A percentile compares a stretch with the other conserved stretches of the same genome.
Conservation (phyloP, 2,797 vertebrate genomes). For the Podarcis lilfordi region DNA sequence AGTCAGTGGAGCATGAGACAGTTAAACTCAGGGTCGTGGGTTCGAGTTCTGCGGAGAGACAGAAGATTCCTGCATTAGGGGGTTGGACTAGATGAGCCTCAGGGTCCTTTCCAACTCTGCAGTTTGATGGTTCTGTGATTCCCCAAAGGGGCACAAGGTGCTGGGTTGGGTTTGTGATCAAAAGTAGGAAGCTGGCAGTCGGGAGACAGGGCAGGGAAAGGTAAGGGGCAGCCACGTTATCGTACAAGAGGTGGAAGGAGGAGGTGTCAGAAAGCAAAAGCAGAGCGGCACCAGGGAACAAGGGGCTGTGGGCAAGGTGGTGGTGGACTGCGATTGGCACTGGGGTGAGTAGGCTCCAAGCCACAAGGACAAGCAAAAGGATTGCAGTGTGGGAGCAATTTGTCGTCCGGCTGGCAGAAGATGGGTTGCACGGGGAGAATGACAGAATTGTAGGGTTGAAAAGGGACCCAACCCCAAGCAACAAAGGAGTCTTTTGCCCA, state of each 20-base stretch:
- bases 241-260: neutral
- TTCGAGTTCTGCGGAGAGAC: too few species aligned
- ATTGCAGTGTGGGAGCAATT: neutral
- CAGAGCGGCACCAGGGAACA: neutral
- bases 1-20: too few species aligned
- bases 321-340: neutral
- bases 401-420: neutral
- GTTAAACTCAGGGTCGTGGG: too few species aligned
- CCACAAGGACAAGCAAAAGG: neutral
- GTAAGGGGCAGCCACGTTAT: neutral
- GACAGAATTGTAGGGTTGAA: too few species aligned
- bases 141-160: neutral
- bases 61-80: too few species aligned
- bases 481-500: too few species aligned
- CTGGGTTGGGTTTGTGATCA: neutral
- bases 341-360: neutral
- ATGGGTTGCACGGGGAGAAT: neutral
- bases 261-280: neutral
- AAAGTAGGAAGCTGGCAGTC: neutral
- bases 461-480: too few species aligned
- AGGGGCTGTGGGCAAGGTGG: neutral
- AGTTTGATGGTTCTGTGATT: too few species aligned
- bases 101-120: neutral
- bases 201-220: neutral
- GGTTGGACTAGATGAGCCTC: neutral